Percentiles rank a stretch among this genome's conserved stretches.
These are phyloP conservation scores for Nomada hirtipes DNA, from an alignment of 2,888 invertebrate species.

Conservation along the genomic window DNA sequence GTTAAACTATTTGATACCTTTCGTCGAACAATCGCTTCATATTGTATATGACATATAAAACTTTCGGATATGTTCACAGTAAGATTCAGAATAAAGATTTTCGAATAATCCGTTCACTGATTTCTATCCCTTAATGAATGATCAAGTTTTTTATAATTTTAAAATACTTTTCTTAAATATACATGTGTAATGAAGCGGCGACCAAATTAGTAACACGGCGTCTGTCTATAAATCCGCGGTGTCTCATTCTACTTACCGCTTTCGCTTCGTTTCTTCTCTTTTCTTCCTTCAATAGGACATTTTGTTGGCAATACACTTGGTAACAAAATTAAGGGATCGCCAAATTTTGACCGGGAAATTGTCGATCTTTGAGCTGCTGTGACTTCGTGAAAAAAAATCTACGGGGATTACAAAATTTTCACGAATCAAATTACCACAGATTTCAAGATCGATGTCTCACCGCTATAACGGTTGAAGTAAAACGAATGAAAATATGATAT, in stretches of 20 bases:
- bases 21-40: conserved; percentile 39
- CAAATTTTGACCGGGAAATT: no score
- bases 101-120: background rate
- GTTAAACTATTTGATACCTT: conserved; percentile 6
- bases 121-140: background rate
- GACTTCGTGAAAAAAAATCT: no score
- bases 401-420: no score
- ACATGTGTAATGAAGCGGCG: background rate
- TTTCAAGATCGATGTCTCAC: background rate
- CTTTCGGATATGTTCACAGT: conserved; percentile 29
- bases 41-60: conserved; percentile 24
- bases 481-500: no score
- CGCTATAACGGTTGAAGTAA: background rate
- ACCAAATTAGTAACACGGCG: background rate
- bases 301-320: no score
- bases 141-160: background rate
- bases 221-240: background rate
- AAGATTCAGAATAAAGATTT: conserved; percentile 37
- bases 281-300: background rate
- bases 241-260: conserved; percentile 28
- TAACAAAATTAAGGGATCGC: no score
- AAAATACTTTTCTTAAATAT: background rate
- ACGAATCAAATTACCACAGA: no score
- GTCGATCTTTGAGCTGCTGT: no score
- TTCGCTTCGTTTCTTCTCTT: background rate